phyloP scores from a whole-genome alignment of 2,888 invertebrate species.

The Dicranocentrus wangi region DNA sequence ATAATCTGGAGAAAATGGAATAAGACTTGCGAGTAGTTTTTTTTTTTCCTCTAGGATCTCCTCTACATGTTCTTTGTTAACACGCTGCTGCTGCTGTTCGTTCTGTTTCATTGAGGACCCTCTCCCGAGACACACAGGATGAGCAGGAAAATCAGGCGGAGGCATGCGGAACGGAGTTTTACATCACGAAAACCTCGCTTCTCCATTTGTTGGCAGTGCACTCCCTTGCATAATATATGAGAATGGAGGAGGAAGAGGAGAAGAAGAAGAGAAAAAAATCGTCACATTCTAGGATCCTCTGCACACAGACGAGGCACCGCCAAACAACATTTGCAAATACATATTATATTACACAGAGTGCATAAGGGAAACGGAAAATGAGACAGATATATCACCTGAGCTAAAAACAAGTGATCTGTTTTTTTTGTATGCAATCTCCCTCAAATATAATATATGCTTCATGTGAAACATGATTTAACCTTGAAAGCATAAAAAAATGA shows the following conservation, averaged over 20 bases:
- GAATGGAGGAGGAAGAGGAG: background rate
- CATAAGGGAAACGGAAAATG: background rate
- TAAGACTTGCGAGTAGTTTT: background rate
- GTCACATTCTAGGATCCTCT: background rate
- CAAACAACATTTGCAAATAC: no score
- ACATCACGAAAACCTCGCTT: background rate
- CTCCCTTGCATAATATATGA: background rate
- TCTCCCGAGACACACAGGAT: background rate
- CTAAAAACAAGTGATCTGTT: background rate
- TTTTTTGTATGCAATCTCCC: background rate
- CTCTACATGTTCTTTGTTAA: no score
- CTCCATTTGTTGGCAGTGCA: background rate
- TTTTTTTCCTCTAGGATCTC: background rate
- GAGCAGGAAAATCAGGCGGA: background rate
- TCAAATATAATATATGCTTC: background rate
- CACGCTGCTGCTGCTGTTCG: no score
- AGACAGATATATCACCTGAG: background rate
- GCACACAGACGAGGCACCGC: background rate
- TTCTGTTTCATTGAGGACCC: constrained; percentile 50
- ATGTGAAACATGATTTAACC: constrained; percentile 17
- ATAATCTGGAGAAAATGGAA: background rate
- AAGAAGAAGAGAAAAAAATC: background rate
- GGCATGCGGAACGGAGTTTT: constrained; percentile 20
- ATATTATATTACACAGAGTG: background rate
- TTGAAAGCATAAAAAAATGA: background rate